Evolutionary conservation across 1,140 invertebrate genomes (phyloP).

Genomic region (Branchinecta lynchi): DNA sequence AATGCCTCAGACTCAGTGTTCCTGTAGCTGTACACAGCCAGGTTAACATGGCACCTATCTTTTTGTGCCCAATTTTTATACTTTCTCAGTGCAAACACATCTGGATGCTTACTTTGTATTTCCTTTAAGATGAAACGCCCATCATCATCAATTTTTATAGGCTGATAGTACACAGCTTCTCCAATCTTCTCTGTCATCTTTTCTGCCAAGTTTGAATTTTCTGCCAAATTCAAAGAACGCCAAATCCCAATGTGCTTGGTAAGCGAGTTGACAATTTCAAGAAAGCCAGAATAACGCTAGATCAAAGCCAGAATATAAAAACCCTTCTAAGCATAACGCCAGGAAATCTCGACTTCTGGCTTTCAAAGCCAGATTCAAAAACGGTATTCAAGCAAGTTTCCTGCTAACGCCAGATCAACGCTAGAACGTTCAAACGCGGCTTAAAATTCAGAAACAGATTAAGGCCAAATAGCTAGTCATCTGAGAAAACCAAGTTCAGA

Average conservation of each 20-base stretch:
- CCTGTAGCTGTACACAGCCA: too few species aligned
- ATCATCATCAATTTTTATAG: too few species aligned
- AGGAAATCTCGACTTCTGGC: slow-evolving; percentile 5
- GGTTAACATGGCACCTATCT: too few species aligned
- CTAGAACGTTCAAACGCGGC: not conserved
- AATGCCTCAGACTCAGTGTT: too few species aligned
- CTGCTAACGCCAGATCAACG: slow-evolving; percentile 4
- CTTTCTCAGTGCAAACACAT: too few species aligned
- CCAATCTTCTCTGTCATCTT: slow-evolving; percentile 9
- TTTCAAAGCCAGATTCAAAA: slow-evolving; percentile 7
- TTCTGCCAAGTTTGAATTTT: slow-evolving; percentile 6
- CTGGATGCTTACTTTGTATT: too few species aligned
- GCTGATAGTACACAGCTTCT: too few species aligned
- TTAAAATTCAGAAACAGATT: too few species aligned
- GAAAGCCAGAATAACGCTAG: slow-evolving; percentile 4
- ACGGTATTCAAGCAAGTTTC: slow-evolving; percentile 6
- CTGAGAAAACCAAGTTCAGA: too few species aligned
- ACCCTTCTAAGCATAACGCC: slow-evolving; percentile 5
- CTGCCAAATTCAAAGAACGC: not conserved
- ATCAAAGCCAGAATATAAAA: slow-evolving; percentile 10
- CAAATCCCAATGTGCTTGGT: not conserved
- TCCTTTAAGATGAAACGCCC: too few species aligned
- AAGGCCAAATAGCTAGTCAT: too few species aligned
- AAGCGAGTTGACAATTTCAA: slow-evolving; percentile 5
- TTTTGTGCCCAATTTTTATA: too few species aligned